Conservation (phyloP, 2,113 vertebrate genomes). For the Mesitornis unicolor region DNA sequence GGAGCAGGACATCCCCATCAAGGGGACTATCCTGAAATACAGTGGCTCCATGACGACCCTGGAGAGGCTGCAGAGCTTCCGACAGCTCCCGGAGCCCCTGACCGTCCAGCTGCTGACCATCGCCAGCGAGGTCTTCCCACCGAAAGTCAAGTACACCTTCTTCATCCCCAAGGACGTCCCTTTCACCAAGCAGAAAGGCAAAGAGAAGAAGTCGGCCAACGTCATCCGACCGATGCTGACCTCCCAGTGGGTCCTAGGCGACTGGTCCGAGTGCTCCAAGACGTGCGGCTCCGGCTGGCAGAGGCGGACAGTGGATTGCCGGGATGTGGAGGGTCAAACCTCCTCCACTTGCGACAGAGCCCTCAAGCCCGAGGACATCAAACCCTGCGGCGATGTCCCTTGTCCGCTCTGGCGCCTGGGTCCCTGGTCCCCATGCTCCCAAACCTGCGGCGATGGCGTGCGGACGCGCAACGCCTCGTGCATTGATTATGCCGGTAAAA, state of each 20-base stretch:
- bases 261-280: constrained; percentile 93
- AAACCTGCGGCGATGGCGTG: constrained; percentile 77
- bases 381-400: constrained; percentile 82
- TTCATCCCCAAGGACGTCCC: constrained; percentile 85
- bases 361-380: constrained; percentile 85
- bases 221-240: constrained; percentile 79
- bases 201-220: constrained; percentile 75
- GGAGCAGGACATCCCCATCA: constrained; percentile 89
- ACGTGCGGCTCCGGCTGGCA: constrained; percentile 92
- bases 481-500: constrained; percentile 77
- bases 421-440: constrained; percentile 84
- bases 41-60: constrained; percentile 91
- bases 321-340: constrained; percentile 75
- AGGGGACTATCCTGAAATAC: constrained; percentile 90
- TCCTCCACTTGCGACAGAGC: constrained; percentile 81
- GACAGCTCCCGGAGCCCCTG: constrained; percentile 82
- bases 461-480: constrained; percentile 78
- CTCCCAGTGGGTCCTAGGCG: constrained; percentile 86
- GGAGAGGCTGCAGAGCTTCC: constrained; percentile 93
- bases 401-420: constrained; percentile 86
- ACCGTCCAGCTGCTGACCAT: constrained; percentile 88
- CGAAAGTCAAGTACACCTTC: constrained; percentile 91
- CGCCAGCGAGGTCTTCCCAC: constrained; percentile 77
- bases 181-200: constrained; percentile 80
- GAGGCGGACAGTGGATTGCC: constrained; percentile 86